Base-by-base conservation (phyloP, 1,140 invertebrate genomes). In the Panagrolaimus sp. region DNA sequence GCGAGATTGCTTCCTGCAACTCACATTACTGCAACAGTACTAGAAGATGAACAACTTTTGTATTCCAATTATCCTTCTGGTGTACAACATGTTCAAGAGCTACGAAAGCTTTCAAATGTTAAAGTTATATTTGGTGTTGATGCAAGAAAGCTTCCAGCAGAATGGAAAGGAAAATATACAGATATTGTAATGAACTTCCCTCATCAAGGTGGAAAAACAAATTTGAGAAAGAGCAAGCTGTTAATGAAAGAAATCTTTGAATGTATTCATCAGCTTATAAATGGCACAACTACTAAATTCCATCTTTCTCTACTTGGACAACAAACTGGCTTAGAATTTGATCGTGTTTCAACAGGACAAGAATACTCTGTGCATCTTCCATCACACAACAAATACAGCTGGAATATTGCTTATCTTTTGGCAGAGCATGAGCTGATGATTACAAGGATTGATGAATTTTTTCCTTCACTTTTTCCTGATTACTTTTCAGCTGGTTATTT, bases 141-240 rank as follows among this genome's bases (percentile, higher is more conserved):
- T 63, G 78, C 78, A 8, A 80, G 78, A 5, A 38, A 63, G 38
- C 53, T 78, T 5, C 66, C 69, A n/a, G 38, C 53, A 23, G 68
- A 16, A 27, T 72, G 63, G 25, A 14, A 14, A 44, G 44, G 20
- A 38, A 38, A 5, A 63, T 68, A 25, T 43, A 7, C 62, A 13
- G 62, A 66, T 14, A 61, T 79, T 44, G 68, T 79, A 63, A 77
- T 80, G 77, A 79, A 79, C 43, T 79, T 79, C 57, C 78, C 78
- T 7, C 78, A 79, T 63, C 78, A 66, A 47, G 78, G 78, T 16
- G 78, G 78, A 0, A 79, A 79, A 47, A 80, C 76, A 5, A 79
- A 79, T 69, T 57, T 76, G 16, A 62, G 62, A 13, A 61, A 63
- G 44, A 72, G 73, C 42, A 46, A 72, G 43, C 43, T 45, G 11